A percentile compares a stretch with the other conserved stretches of the same genome.
Conservation (phyloP, 1,140 invertebrate genomes). For the Triops cancriformis region DNA sequence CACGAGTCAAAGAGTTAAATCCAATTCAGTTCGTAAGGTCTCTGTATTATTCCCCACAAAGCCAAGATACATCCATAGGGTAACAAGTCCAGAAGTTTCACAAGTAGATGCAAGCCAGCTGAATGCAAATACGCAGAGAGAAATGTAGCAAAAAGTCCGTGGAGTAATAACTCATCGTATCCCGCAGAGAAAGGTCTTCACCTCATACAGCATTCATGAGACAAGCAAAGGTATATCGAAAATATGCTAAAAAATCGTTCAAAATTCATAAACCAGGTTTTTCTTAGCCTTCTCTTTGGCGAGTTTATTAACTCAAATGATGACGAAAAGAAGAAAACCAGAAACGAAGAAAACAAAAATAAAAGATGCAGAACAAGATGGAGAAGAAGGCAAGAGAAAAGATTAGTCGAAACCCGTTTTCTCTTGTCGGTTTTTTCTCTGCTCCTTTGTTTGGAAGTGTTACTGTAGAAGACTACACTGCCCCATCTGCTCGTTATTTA, state of each 20-base stretch:
- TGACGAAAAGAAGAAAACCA: no score
- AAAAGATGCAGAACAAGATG: no score
- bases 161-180: not conserved
- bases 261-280: not conserved
- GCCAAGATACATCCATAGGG: not conserved
- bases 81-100: not conserved
- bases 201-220: conserved; percentile 9
- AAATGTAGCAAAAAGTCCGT: not conserved
- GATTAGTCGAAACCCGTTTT: not conserved
- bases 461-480: no score
- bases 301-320: no score
- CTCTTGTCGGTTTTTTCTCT: not conserved
- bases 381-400: not conserved
- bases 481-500: not conserved
- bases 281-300: not conserved
- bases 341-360: no score
- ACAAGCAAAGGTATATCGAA: not conserved
- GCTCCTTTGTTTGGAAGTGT: no score
- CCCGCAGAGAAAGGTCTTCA: conserved; percentile 3
- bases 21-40: not conserved
- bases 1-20: not conserved
- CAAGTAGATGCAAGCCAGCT: not conserved
- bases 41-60: no score
- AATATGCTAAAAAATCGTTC: conserved; percentile 1
- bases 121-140: no score